A percentile compares a stretch with the other conserved stretches of the same genome.
phyloP scores from a whole-genome alignment of 1,140 invertebrate genomes.

The Hycleus phaleratus region DNA sequence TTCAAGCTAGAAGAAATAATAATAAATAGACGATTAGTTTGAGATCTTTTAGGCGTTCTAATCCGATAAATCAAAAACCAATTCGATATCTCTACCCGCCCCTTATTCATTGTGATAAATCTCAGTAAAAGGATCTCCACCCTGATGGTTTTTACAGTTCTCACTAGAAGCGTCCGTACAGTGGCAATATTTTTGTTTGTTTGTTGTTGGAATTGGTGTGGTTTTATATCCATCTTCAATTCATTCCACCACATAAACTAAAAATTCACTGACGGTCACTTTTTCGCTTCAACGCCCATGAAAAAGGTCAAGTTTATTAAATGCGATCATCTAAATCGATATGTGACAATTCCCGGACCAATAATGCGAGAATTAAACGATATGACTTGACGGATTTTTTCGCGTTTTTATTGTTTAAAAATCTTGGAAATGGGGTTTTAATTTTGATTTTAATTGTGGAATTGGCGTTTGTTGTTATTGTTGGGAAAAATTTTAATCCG shows the following conservation, averaged over 20 bases:
- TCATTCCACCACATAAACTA: constrained; percentile 27
- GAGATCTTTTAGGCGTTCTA: constrained; percentile 13
- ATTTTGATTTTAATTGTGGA: too few species aligned
- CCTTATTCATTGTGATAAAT: constrained; percentile 11
- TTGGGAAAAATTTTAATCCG: too few species aligned
- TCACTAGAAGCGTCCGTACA: constrained; percentile 9
- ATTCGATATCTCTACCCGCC: constrained; percentile 21
- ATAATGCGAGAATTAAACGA: background rate
- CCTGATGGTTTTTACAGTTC: constrained; percentile 17
- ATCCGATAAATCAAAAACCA: constrained; percentile 26
- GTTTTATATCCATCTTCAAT: constrained; percentile 10
- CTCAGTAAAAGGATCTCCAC: constrained; percentile 6
- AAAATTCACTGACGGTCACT: constrained; percentile 27
- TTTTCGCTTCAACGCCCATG: constrained; percentile 18
- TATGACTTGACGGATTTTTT: background rate
- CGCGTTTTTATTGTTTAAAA: background rate
- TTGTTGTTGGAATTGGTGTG: too few species aligned
- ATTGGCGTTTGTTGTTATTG: too few species aligned
- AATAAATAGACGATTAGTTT: background rate
- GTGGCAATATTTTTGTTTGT: too few species aligned
- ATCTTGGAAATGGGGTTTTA: too few species aligned
- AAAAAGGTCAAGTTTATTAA: constrained; percentile 24
- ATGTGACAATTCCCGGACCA: background rate
- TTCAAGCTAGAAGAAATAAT: background rate
- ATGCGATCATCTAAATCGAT: background rate